These are phyloP conservation scores for Paradoxurus hermaphroditus DNA, from an alignment of 2,113 vertebrate genomes.

Conservation along the genomic window DNA sequence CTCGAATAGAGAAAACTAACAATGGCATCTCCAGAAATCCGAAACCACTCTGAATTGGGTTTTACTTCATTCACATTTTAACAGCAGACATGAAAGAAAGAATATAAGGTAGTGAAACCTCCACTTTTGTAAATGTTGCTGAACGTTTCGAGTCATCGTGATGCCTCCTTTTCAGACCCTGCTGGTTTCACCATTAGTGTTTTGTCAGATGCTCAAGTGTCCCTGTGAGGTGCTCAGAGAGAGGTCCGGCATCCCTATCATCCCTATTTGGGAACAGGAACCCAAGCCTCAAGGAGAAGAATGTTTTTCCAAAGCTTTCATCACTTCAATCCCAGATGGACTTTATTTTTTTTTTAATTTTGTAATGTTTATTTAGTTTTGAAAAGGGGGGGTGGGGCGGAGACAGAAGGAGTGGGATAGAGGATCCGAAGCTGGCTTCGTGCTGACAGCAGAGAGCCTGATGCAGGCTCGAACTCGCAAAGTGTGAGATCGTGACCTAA, in stretches of 20 bases:
- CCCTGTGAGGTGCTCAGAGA: neutral
- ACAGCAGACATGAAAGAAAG: neutral
- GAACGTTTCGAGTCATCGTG: neutral
- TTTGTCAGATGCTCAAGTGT: neutral
- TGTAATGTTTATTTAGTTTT: too few species aligned
- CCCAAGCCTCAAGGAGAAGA: neutral
- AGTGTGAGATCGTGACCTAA: too few species aligned
- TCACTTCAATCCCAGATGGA: neutral
- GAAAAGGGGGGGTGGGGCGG: too few species aligned
- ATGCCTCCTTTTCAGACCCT: slow-evolving; percentile 10
- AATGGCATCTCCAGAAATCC: neutral
- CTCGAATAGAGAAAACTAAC: neutral
- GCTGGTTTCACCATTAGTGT: neutral
- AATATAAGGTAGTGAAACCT: neutral
- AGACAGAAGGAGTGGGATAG: too few species aligned
- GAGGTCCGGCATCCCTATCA: neutral
- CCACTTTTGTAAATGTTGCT: neutral
- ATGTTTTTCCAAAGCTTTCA: neutral
- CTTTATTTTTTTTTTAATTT: neutral
- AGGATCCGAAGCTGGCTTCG: too few species aligned
- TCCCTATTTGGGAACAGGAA: neutral
- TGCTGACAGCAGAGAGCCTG: too few species aligned
- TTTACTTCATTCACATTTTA: neutral
- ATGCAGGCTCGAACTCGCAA: too few species aligned
- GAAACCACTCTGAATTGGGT: neutral